Percentiles rank a stretch among this genome's conserved stretches.
phyloP scores from a whole-genome alignment of 2,888 invertebrate species.

The Tryphoninae sp. region DNA sequence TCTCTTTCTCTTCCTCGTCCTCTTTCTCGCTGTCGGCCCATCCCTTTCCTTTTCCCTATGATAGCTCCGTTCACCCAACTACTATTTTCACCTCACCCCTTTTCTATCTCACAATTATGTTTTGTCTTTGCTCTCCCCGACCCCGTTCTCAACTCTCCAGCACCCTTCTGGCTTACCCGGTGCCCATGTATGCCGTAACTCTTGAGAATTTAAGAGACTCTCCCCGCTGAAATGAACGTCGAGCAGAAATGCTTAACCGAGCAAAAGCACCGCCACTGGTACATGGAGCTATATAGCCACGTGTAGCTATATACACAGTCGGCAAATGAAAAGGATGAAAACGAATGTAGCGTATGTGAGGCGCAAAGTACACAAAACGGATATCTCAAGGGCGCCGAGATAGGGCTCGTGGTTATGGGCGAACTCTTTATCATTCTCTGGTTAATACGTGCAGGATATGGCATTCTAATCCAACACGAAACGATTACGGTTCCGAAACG shows the following conservation, averaged over 20 bases:
- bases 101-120: slow-evolving; percentile 38
- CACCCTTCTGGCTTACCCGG: background rate
- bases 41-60: background rate
- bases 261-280: slow-evolving; percentile 3
- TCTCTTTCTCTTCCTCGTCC: slow-evolving; percentile 8
- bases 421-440: slow-evolving; percentile 15
- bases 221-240: slow-evolving; percentile 42
- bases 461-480: background rate
- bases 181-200: slow-evolving; percentile 18
- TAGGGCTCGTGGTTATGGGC: slow-evolving; percentile 41
- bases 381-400: slow-evolving; percentile 42
- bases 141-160: slow-evolving; percentile 27
- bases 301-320: background rate
- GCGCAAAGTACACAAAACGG: slow-evolving; percentile 45
- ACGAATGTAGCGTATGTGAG: slow-evolving; percentile 32
- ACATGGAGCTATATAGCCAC: background rate
- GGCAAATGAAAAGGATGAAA: slow-evolving; percentile 46
- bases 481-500: background rate
- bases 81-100: slow-evolving; percentile 48
- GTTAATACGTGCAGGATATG: background rate
- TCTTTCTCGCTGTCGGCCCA: background rate
- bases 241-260: slow-evolving; percentile 2
- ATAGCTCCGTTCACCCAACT: slow-evolving; percentile 18
- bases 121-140: slow-evolving; percentile 41
- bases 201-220: slow-evolving; percentile 39